A percentile compares a stretch with the other conserved stretches of the same genome.
Conservation (phyloP, 2,888 invertebrate genomes). For the Eupithecia abbreviata region DNA sequence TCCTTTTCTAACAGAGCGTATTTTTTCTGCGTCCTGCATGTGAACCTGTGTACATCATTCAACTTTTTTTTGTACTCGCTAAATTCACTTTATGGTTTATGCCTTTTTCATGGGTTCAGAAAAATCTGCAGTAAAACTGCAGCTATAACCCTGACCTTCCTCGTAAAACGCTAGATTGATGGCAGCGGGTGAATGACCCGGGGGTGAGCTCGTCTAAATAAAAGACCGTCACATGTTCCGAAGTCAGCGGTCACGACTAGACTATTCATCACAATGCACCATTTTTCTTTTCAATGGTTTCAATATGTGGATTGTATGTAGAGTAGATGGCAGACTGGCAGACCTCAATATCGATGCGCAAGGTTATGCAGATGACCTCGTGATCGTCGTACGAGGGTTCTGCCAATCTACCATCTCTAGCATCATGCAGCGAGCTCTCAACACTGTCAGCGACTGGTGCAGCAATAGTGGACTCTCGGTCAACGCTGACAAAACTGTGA, state of each 20-base stretch:
- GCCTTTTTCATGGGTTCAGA: background rate
- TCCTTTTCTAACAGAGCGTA: background rate
- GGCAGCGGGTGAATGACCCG: constrained; percentile 70
- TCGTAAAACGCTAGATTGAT: constrained; percentile 58
- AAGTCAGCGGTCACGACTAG: constrained; percentile 29
- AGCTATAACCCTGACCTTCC: constrained; percentile 78
- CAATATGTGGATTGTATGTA: constrained; percentile 18
- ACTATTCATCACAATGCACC: constrained; percentile 30
- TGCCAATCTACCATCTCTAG: too few species aligned
- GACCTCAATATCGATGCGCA: too few species aligned
- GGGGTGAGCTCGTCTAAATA: constrained; percentile 78
- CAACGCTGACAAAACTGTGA: too few species aligned
- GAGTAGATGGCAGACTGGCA: too few species aligned
- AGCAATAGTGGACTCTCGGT: too few species aligned
- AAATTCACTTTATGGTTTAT: background rate
- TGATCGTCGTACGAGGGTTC: too few species aligned
- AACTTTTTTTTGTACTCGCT: background rate
- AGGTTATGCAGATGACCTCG: too few species aligned
- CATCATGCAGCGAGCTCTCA: too few species aligned
- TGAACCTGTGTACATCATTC: background rate
- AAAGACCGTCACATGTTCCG: constrained; percentile 67
- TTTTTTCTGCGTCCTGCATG: background rate
- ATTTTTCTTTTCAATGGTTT: constrained; percentile 28
- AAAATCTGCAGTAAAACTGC: constrained; percentile 39
- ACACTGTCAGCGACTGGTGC: too few species aligned